Evolutionary conservation across 2,113 vertebrate species (phyloP).

Genomic region (Catharus minimus): DNA sequence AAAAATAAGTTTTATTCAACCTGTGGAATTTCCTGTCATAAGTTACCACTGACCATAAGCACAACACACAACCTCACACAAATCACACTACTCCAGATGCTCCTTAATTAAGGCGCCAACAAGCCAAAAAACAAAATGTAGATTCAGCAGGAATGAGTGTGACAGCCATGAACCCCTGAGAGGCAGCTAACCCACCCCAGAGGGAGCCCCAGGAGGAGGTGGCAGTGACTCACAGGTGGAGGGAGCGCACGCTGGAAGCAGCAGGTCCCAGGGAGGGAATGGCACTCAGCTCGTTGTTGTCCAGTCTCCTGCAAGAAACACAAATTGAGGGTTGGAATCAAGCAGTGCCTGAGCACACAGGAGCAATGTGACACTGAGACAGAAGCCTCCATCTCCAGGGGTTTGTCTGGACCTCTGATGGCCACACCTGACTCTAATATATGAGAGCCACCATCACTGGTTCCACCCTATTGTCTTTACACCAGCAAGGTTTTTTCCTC

Average conservation of each 20-base stretch:
- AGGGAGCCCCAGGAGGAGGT: background rate
- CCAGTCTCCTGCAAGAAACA: conserved; percentile 84
- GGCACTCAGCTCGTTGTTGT: conserved; percentile 88
- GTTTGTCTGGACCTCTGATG: background rate
- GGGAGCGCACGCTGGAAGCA: conserved; percentile 74
- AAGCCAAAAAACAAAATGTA: background rate
- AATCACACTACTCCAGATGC: background rate
- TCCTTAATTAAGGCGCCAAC: background rate
- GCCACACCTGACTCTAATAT: background rate
- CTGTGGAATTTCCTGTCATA: background rate
- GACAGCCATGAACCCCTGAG: accelerated
- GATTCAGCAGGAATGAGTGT: background rate
- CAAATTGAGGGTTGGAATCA: background rate
- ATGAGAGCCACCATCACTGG: accelerated
- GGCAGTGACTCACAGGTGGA: conserved; percentile 87
- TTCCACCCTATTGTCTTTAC: accelerated
- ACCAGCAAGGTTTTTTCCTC: background rate
- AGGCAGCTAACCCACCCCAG: background rate
- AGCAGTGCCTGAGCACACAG: accelerated
- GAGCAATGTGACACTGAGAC: background rate
- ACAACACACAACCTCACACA: background rate
- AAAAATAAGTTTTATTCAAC: background rate
- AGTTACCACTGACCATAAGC: background rate
- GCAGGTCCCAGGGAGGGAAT: conserved; percentile 85
- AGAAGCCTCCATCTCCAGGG: background rate